Base-by-base conservation (phyloP, 2,888 invertebrate genomes). In the Laspeyria flexula region DNA sequence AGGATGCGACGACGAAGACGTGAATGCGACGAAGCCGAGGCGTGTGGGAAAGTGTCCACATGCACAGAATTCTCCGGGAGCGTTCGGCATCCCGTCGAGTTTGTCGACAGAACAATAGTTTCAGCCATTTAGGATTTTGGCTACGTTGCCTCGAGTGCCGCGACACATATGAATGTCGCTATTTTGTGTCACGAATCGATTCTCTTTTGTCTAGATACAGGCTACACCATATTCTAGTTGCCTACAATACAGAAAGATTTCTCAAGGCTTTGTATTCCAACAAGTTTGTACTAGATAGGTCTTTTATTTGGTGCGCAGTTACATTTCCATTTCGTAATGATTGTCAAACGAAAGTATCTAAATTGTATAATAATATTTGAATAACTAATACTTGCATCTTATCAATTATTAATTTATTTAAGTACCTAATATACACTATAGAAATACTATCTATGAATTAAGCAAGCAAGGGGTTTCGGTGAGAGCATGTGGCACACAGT, bases 41-140 rank as follows among this genome's bases (percentile, higher is more conserved):
- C 59, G 58, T 65, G 74, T 78, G 79, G 75, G 77, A 77, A 75
- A 71, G 54, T 58, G 59, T 56, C 60, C 77, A 78, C 68, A 65
- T 78, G 77, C 57, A 31, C 49, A 48, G 49, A 51, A 66, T 59
- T 66, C 57, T 55, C 61, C 51, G 43, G 60, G 55, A 54, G 59
- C 48, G 40, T 48, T 53, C 46, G 45, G 21, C 46, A 60, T 21
- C 59, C 43, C 61, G 39, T 31, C 44, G 53, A 56, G 61, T 57
- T 58, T 49, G 58, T 44, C 43, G 43, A 66, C 55, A 48, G 63
- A 60, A 70, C 63, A 67, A 68, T 67, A 60, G 63, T 65, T 58
- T 59, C 60, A 59, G 61, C 61, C 55, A 49, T 62, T 66, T 63
- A 64, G 47, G 65, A 65, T 71, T 71, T 68, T 58, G 61, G 64